Conservation (phyloP, 2,113 vertebrate species). For the Athene cunicularia region DNA sequence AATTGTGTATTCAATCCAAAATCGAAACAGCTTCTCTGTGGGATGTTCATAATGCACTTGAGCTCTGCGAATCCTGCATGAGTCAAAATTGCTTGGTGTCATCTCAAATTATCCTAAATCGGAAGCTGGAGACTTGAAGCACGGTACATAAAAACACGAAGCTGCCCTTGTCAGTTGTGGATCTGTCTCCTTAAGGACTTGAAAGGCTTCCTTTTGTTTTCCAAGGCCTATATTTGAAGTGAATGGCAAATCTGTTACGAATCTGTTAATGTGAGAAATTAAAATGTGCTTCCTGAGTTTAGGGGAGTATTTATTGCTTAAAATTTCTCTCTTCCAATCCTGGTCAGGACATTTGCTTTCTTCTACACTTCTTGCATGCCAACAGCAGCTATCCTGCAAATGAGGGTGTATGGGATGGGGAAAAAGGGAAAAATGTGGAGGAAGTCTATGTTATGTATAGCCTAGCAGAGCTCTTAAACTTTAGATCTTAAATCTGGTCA, state of each 20-base stretch:
- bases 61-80: background rate
- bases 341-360: background rate
- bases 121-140: background rate
- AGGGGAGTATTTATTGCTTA: background rate
- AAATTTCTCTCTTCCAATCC: background rate
- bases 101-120: background rate
- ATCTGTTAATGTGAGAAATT: background rate
- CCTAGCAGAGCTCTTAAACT: background rate
- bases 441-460: background rate
- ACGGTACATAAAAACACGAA: fast-evolving
- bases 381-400: background rate
- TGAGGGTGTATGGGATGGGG: background rate
- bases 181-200: background rate
- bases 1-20: background rate
- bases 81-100: slow-evolving; percentile 28
- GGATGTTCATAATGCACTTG: background rate
- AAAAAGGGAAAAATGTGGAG: background rate
- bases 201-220: background rate
- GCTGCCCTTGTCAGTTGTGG: background rate
- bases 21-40: slow-evolving; percentile 40
- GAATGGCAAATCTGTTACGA: background rate
- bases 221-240: background rate
- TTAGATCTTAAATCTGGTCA: too few species aligned
- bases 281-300: background rate
- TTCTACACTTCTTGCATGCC: background rate